A percentile compares a stretch with the other conserved stretches of the same genome.
phyloP scores from a whole-genome alignment of 2,113 vertebrate genomes.

The Nematolebias whitei region DNA sequence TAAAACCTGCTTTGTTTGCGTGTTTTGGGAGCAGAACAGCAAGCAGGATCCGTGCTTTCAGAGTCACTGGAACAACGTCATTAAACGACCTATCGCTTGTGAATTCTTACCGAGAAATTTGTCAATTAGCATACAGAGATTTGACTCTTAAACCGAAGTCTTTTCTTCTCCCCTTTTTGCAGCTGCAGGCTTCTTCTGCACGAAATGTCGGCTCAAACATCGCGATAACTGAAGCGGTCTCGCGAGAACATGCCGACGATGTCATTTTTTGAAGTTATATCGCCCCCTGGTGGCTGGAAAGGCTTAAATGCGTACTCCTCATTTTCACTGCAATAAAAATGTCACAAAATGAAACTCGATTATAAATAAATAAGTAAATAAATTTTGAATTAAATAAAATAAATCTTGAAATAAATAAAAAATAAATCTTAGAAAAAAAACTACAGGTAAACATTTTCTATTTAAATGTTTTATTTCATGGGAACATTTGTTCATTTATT shows the following conservation, averaged over 20 bases:
- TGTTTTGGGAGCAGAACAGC: constrained; percentile 21
- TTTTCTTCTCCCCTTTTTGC: constrained; percentile 21
- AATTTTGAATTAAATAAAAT: too few relatives aligned
- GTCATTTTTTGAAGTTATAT: background rate
- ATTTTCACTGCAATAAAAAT: too few relatives aligned
- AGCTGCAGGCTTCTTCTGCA: constrained; percentile 17
- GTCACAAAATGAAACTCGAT: too few relatives aligned
- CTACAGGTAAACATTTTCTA: too few relatives aligned
- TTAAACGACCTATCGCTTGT: constrained; percentile 28
- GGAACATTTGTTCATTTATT: too few relatives aligned
- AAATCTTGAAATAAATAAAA: too few relatives aligned
- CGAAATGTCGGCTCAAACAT: constrained; percentile 64
- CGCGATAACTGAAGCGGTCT: constrained; percentile 36
- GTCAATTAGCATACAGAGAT: constrained; percentile 61
- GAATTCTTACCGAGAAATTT: constrained; percentile 69
- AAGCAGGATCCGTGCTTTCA: constrained; percentile 13
- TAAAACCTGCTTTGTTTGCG: constrained; percentile 32
- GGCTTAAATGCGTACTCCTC: too few relatives aligned
- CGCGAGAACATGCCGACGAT: constrained; percentile 16
- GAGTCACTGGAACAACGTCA: constrained; percentile 13
- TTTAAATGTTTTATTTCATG: too few relatives aligned
- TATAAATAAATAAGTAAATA: too few relatives aligned
- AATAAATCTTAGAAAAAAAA: too few relatives aligned
- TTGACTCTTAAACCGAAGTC: constrained; percentile 47
- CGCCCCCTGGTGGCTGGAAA: constrained; percentile 1